Percentiles rank a stretch among this genome's conserved stretches.
phyloP scores from a whole-genome alignment of 1,140 invertebrate species.

The Matsumurasca onukii region DNA sequence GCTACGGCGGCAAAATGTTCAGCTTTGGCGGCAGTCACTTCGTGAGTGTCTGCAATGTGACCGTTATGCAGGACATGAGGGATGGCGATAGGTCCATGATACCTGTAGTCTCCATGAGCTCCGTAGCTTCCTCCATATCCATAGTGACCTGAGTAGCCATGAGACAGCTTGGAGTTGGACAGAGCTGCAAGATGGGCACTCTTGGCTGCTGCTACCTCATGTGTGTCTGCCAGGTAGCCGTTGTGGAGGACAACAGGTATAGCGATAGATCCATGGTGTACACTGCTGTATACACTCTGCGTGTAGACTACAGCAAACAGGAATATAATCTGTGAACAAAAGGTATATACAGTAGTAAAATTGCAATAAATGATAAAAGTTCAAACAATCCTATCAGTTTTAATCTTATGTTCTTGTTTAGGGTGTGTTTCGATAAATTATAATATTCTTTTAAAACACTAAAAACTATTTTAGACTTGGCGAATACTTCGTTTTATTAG shows the following conservation, averaged over 20 bases:
- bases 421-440: no score
- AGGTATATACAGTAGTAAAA: no score
- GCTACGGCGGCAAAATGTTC: constrained; percentile 32
- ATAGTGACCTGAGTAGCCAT: constrained; percentile 12
- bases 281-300: no score
- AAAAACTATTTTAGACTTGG: no score
- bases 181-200: constrained; percentile 33
- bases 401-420: no score
- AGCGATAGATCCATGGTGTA: neutral
- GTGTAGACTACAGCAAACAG: no score
- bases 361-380: no score
- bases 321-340: no score
- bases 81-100: constrained; percentile 13
- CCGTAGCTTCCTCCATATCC: neutral
- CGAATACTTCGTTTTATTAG: no score
- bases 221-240: constrained; percentile 35
- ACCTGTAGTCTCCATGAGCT: constrained; percentile 13
- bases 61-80: constrained; percentile 1
- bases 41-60: constrained; percentile 35
- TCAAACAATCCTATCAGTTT: no score
- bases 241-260: neutral
- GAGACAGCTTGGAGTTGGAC: neutral
- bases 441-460: no score
- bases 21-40: constrained; percentile 40
- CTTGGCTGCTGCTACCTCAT: constrained; percentile 40